Percentiles rank a stretch among this genome's conserved stretches.
Evolutionary conservation across 53 echinoderm and acorn worm species (phyloP).

Genomic region (Paelopatides confundens): DNA sequence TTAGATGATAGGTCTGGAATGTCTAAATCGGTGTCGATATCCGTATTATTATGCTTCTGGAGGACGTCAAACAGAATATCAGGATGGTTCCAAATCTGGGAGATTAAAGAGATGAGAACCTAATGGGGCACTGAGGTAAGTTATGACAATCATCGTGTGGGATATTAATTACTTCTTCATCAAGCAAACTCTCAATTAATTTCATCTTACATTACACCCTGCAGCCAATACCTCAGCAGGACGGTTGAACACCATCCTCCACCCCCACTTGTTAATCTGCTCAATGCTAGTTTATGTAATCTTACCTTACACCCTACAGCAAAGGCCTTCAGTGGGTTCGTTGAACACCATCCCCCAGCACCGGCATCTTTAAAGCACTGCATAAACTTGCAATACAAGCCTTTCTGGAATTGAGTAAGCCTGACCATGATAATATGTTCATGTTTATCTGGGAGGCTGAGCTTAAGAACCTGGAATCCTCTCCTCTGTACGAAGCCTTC

Average conservation of each 20-base stretch:
- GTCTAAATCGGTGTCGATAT: constrained; percentile 85
- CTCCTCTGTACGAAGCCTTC: constrained; percentile 94
- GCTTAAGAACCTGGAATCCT: constrained; percentile 79
- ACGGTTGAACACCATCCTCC: constrained; percentile 91
- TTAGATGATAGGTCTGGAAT: constrained; percentile 88
- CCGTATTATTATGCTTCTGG: constrained; percentile 67
- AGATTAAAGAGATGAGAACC: neutral
- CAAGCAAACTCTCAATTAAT: no score
- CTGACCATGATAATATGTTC: constrained; percentile 90
- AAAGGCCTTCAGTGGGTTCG: constrained; percentile 98
- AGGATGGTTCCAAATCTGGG: constrained; percentile 99
- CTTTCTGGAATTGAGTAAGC: constrained; percentile 89
- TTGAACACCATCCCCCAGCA: constrained; percentile 90
- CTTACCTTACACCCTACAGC: constrained; percentile 97
- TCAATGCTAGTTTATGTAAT: neutral
- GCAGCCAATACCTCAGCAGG: constrained; percentile 92
- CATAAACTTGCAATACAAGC: constrained; percentile 94
- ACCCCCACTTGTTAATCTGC: constrained; percentile 27
- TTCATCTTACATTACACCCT: constrained; percentile 78
- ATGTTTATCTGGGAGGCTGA: constrained; percentile 82
- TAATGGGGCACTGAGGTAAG: no score
- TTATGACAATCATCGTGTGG: no score
- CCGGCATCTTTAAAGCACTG: constrained; percentile 93
- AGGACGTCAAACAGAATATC: constrained; percentile 90
- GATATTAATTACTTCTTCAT: no score